Conservation (phyloP, 1,140 invertebrate species). For the Drosophila setifemur region DNA sequence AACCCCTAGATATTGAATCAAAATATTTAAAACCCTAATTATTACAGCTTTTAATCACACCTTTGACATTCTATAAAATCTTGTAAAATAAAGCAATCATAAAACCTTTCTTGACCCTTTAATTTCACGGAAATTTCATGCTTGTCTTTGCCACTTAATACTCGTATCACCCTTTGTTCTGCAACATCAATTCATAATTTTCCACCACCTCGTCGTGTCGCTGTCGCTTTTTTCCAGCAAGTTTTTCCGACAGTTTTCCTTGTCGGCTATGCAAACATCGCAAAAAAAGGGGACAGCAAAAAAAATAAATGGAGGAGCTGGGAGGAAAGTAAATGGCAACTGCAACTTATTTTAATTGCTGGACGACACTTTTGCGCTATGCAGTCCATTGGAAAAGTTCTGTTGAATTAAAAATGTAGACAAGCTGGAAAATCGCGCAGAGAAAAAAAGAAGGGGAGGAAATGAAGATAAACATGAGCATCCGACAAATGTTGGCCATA, state of each 20-base stretch:
- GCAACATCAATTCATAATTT: constrained; percentile 52
- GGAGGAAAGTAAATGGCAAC: constrained; percentile 62
- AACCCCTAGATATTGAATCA: too few relatives aligned
- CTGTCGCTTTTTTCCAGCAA: constrained; percentile 6
- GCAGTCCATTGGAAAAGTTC: constrained; percentile 74
- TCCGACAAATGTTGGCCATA: constrained; percentile 43
- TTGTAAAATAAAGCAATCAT: not conserved
- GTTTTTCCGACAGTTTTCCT: constrained; percentile 46
- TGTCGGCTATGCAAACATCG: constrained; percentile 55
- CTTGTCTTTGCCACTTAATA: constrained; percentile 53
- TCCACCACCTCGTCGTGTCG: not conserved
- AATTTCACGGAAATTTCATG: constrained; percentile 23
- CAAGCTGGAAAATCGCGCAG: constrained; percentile 13
- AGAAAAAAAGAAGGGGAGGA: not conserved
- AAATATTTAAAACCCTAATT: too few relatives aligned
- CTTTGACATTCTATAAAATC: not conserved
- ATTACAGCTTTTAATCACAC: not conserved
- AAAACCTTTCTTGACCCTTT: constrained; percentile 16
- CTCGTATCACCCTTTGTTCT: constrained; percentile 32
- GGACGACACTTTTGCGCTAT: constrained; percentile 71
- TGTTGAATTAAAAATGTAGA: constrained; percentile 63
- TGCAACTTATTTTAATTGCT: constrained; percentile 74
- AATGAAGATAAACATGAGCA: constrained; percentile 42
- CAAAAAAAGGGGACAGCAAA: constrained; percentile 7
- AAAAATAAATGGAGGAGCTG: constrained; percentile 18